Conservation (phyloP, 2,888 invertebrate species). For the Exocentrus adspersus region DNA sequence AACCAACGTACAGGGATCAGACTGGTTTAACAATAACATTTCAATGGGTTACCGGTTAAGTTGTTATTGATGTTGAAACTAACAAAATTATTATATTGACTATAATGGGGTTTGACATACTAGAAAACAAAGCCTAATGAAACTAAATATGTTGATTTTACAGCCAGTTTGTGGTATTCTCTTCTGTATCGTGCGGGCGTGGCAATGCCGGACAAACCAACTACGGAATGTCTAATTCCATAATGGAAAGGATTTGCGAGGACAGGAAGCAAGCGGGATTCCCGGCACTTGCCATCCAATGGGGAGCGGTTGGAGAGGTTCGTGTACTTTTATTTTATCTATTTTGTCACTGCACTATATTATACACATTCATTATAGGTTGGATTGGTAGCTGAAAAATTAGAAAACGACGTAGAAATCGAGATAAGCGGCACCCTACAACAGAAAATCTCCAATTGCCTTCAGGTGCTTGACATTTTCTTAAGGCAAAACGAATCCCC, state of each 20-base stretch:
- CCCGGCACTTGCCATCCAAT: slow-evolving; percentile 87
- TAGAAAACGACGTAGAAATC: slow-evolving; percentile 61
- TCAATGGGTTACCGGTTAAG: too few relatives aligned
- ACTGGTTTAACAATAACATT: too few relatives aligned
- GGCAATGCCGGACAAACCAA: slow-evolving; percentile 92
- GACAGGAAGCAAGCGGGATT: slow-evolving; percentile 73
- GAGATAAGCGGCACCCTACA: slow-evolving; percentile 72
- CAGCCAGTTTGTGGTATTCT: slow-evolving; percentile 84
- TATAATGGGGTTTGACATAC: too few relatives aligned
- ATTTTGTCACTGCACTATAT: too few relatives aligned
- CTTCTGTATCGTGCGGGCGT: slow-evolving; percentile 89
- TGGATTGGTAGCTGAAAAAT: slow-evolving; percentile 74
- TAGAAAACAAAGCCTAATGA: too few relatives aligned
- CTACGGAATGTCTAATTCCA: slow-evolving; percentile 90
- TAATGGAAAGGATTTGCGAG: slow-evolving; percentile 90
- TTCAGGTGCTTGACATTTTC: slow-evolving; percentile 73
- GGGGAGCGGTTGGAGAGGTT: slow-evolving; percentile 75
- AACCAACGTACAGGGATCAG: too few relatives aligned
- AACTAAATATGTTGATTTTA: too few relatives aligned
- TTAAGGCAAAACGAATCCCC: slow-evolving; percentile 71
- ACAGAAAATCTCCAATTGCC: slow-evolving; percentile 73
- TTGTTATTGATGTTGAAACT: too few relatives aligned
- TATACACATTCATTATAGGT: slow-evolving; percentile 56
- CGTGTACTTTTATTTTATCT: too few relatives aligned
- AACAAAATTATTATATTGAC: too few relatives aligned